Percentiles rank a stretch among this genome's conserved stretches.
Evolutionary conservation across 2,888 invertebrate genomes (phyloP).

Genomic region (Pseudococcus longispinus): DNA sequence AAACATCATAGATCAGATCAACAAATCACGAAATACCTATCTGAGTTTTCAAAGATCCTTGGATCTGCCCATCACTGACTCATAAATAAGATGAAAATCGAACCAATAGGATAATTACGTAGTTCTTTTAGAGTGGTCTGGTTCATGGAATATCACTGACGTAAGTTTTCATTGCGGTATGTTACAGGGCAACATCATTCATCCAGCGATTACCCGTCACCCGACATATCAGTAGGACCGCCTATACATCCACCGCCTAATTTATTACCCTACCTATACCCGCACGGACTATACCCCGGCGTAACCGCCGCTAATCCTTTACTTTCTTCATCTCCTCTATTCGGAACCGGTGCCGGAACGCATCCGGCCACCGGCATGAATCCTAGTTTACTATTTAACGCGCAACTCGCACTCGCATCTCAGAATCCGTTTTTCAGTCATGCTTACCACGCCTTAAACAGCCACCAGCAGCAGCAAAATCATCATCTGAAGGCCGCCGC

Average conservation of each 20-base stretch:
- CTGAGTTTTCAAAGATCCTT: too few species aligned
- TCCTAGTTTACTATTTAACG: conserved; percentile 85
- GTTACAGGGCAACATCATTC: conserved; percentile 47
- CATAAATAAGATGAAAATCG: too few species aligned
- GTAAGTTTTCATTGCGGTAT: background rate
- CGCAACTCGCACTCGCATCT: conserved; percentile 85
- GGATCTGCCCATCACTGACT: too few species aligned
- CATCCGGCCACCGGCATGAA: conserved; percentile 71
- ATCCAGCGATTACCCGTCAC: conserved; percentile 76
- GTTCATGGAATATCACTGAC: background rate
- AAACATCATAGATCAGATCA: too few species aligned
- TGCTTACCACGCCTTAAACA: conserved; percentile 59
- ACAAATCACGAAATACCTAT: too few species aligned
- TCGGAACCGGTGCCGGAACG: conserved; percentile 54
- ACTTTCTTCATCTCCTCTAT: conserved; percentile 69
- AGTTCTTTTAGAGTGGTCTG: too few species aligned
- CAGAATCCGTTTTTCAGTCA: conserved; percentile 82
- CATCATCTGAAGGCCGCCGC: conserved; percentile 65
- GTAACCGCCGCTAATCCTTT: conserved; percentile 67
- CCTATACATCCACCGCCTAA: conserved; percentile 90
- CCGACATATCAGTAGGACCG: conserved; percentile 92
- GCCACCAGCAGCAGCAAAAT: conserved; percentile 58
- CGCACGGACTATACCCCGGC: conserved; percentile 79
- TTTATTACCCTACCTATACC: conserved; percentile 90
- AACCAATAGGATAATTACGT: too few species aligned